These are phyloP conservation scores for Plectus sambesii DNA, from an alignment of 1,140 invertebrate species.

Conservation along the genomic window DNA sequence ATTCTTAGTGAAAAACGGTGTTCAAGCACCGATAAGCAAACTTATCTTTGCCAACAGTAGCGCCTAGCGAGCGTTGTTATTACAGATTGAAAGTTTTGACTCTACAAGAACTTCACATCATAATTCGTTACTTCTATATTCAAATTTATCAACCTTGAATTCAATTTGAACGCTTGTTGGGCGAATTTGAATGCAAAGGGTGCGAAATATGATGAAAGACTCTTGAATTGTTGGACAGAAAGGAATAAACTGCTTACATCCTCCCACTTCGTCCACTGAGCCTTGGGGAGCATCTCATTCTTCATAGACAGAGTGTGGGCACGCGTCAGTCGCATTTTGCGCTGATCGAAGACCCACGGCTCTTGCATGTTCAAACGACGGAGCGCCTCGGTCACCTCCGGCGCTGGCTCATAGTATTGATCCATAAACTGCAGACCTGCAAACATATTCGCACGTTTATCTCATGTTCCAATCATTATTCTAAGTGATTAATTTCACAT, in stretches of 20 bases:
- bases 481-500: slow-evolving; percentile 2
- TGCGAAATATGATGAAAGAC: too few species aligned
- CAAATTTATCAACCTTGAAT: too few species aligned
- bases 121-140: too few species aligned
- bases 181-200: too few species aligned
- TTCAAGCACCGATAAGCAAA: too few species aligned
- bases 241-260: slow-evolving; percentile 23
- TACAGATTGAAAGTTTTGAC: too few species aligned
- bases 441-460: slow-evolving; percentile 3
- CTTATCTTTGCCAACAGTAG: too few species aligned
- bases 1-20: too few species aligned
- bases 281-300: slow-evolving; percentile 39
- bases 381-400: slow-evolving; percentile 41
- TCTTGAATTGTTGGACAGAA: too few species aligned
- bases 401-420: slow-evolving; percentile 40
- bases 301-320: slow-evolving; percentile 39
- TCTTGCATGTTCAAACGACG: slow-evolving; percentile 41
- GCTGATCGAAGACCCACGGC: slow-evolving; percentile 33
- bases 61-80: too few species aligned
- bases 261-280: slow-evolving; percentile 42
- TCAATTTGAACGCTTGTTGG: too few species aligned
- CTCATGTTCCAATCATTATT: background rate
- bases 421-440: slow-evolving; percentile 40
- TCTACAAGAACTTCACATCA: too few species aligned
- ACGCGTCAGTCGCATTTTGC: slow-evolving; percentile 34